A percentile compares a stretch with the other conserved stretches of the same genome.
phyloP scores from a whole-genome alignment of 2,113 vertebrate genomes.

The Pheucticus melanocephalus region DNA sequence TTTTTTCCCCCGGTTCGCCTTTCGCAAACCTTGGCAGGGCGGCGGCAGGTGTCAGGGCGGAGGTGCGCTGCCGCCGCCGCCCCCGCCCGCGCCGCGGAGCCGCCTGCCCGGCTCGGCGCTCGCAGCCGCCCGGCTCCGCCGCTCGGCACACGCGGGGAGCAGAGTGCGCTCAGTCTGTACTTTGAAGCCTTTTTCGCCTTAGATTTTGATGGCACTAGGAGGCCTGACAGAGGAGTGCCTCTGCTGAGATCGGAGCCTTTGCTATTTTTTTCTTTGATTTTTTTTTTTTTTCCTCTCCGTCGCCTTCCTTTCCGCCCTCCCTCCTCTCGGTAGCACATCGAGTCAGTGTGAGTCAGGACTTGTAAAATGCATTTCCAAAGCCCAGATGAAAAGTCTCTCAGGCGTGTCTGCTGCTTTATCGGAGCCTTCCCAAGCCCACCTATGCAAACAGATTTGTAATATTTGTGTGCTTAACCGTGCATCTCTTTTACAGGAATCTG shows the following conservation, averaged over 20 bases:
- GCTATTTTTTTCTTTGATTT: slow-evolving; percentile 27
- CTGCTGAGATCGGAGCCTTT: slow-evolving; percentile 59
- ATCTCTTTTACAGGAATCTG: slow-evolving; percentile 78
- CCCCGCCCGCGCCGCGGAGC: slow-evolving; percentile 20
- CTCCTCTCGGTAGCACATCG: slow-evolving; percentile 46
- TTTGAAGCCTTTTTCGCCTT: slow-evolving; percentile 29
- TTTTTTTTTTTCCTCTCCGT: not conserved
- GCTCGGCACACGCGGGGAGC: not conserved
- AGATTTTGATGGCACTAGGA: not conserved
- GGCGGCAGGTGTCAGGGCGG: slow-evolving; percentile 28
- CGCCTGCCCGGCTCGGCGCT: slow-evolving; percentile 12
- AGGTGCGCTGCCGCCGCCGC: slow-evolving; percentile 9
- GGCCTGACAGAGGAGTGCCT: slow-evolving; percentile 56
- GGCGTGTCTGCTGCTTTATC: slow-evolving; percentile 65
- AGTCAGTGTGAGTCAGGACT: slow-evolving; percentile 64
- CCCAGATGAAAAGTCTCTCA: slow-evolving; percentile 62
- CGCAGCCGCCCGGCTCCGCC: not conserved
- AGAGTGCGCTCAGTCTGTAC: slow-evolving; percentile 16
- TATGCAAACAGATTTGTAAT: slow-evolving; percentile 73
- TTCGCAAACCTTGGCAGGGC: not conserved
- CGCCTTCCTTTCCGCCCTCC: not conserved
- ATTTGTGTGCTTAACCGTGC: slow-evolving; percentile 78
- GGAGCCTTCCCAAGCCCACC: slow-evolving; percentile 45
- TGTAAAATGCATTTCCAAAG: slow-evolving; percentile 65
- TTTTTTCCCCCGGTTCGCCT: not conserved